Evolutionary conservation across 2,888 invertebrate genomes (phyloP).

Genomic region (Acleris emargana): DNA sequence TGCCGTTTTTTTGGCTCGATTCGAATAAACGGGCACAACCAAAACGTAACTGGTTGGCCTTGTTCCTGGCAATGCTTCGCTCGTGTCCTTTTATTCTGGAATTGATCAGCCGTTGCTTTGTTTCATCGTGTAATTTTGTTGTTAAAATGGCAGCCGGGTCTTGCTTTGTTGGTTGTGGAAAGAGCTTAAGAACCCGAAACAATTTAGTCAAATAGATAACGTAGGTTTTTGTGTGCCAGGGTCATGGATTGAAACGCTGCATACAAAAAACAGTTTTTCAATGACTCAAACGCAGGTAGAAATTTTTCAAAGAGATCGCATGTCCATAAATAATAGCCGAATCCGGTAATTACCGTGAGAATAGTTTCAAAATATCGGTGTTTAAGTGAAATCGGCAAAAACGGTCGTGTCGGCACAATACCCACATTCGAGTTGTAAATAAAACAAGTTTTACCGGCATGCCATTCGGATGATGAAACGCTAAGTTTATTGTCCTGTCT

Average conservation of each 20-base stretch:
- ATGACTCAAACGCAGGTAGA: slow-evolving; percentile 62
- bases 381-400: slow-evolving; percentile 34
- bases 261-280: slow-evolving; percentile 50
- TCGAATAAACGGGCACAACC: slow-evolving; percentile 42
- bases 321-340: slow-evolving; percentile 39
- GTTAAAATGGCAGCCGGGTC: slow-evolving; percentile 3
- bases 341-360: slow-evolving; percentile 43
- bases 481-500: slow-evolving; percentile 38
- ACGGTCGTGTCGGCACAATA: slow-evolving; percentile 20
- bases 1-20: slow-evolving; percentile 40
- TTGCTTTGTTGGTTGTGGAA: background rate
- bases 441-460: slow-evolving; percentile 40
- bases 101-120: slow-evolving; percentile 39
- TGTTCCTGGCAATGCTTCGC: slow-evolving; percentile 44
- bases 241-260: slow-evolving; percentile 52
- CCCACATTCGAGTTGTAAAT: slow-evolving; percentile 26
- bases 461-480: slow-evolving; percentile 42
- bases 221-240: slow-evolving; percentile 41
- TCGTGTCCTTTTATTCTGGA: slow-evolving; percentile 47
- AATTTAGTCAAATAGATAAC: slow-evolving; percentile 14
- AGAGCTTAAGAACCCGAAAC: background rate
- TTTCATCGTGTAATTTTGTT: slow-evolving; percentile 21
- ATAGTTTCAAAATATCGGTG: slow-evolving; percentile 35
- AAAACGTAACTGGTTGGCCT: slow-evolving; percentile 60
- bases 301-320: slow-evolving; percentile 43